Evolutionary conservation across 2,888 invertebrate genomes (phyloP).

Genomic region (Diabrotica balteata): DNA sequence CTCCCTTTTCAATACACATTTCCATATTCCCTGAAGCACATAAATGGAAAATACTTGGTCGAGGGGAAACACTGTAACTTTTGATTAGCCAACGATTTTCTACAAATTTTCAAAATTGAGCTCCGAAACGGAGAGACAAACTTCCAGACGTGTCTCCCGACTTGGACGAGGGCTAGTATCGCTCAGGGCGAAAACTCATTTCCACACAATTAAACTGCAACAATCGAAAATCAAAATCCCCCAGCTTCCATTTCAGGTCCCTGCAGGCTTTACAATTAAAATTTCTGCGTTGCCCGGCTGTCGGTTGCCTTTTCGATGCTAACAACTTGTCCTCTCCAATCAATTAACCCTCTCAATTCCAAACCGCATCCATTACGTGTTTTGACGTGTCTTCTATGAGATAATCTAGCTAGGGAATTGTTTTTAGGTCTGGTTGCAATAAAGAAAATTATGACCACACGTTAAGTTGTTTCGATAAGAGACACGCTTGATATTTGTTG

Average conservation of each 20-base stretch:
- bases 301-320: slow-evolving; percentile 23
- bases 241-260: slow-evolving; percentile 20
- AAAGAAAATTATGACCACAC: too few relatives aligned
- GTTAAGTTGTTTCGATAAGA: too few relatives aligned
- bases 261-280: slow-evolving; percentile 23
- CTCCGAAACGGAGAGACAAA: neutral
- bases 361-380: slow-evolving; percentile 2
- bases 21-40: too few relatives aligned
- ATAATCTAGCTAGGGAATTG: neutral
- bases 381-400: slow-evolving; percentile 2
- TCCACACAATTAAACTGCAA: neutral
- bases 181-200: neutral
- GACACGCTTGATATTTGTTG: too few relatives aligned
- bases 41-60: too few relatives aligned
- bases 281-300: slow-evolving; percentile 13
- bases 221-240: slow-evolving; percentile 27
- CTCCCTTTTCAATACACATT: too few relatives aligned
- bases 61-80: neutral
- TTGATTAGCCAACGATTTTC: slow-evolving; percentile 1
- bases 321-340: slow-evolving; percentile 19
- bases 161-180: neutral
- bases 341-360: slow-evolving; percentile 18
- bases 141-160: neutral
- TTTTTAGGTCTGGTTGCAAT: neutral
- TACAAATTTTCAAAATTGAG: slow-evolving; percentile 17